phyloP scores from a whole-genome alignment of 2,113 vertebrate species.

The Microcebus tavaratra region DNA sequence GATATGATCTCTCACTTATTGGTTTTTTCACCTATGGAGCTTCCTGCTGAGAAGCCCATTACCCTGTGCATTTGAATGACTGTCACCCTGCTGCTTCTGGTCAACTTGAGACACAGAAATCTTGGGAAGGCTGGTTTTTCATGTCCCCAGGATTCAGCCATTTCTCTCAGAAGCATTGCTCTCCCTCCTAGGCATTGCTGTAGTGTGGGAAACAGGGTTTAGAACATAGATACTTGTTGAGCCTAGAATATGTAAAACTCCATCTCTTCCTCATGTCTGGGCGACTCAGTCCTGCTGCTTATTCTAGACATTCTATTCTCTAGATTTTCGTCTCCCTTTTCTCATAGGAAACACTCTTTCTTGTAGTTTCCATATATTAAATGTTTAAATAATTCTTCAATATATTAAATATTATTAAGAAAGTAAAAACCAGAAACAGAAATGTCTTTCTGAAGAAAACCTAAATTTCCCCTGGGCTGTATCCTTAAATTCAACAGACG shows the following conservation, averaged over 20 bases:
- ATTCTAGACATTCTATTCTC: not conserved
- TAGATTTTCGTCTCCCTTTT: not conserved
- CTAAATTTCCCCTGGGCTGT: not conserved
- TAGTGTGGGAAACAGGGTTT: not conserved
- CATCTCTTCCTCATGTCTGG: not conserved
- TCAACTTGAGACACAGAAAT: not conserved
- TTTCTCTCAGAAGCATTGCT: not conserved
- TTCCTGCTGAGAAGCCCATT: not conserved
- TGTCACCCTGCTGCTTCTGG: not conserved
- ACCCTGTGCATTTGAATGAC: too few relatives aligned
- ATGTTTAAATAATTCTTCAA: not conserved
- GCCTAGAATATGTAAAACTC: not conserved
- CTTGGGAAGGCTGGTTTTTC: not conserved
- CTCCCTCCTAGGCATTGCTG: not conserved
- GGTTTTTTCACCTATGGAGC: not conserved
- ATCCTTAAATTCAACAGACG: conserved; percentile 17
- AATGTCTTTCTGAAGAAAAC: not conserved
- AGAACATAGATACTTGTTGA: not conserved
- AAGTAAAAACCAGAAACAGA: conserved; percentile 22
- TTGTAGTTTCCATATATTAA: not conserved
- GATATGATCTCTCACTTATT: not conserved
- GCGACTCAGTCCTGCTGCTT: not conserved
- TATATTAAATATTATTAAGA: conserved; percentile 9
- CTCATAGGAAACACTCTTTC: not conserved
- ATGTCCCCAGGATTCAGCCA: not conserved